A percentile compares a stretch with the other conserved stretches of the same genome.
Conservation (phyloP, 2,888 invertebrate species). For the Mythimna lalbum region DNA sequence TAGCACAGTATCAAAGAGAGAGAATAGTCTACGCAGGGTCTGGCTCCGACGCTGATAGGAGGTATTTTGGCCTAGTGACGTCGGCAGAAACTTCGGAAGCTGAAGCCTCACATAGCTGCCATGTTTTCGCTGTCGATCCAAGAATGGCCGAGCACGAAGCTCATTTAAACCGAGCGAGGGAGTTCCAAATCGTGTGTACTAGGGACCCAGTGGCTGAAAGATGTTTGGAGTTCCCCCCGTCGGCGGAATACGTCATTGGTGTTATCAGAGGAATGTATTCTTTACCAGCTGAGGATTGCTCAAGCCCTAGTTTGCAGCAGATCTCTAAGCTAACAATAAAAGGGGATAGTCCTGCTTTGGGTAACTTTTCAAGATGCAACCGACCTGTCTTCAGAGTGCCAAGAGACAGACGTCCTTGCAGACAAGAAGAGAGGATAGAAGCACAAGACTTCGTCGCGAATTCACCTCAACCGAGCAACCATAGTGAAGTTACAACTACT, state of each 20-base stretch:
- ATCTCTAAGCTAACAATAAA: constrained; percentile 86
- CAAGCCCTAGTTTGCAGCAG: constrained; percentile 82
- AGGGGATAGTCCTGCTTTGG: constrained; percentile 84
- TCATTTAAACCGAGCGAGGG: constrained; percentile 95
- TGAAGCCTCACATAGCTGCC: constrained; percentile 95
- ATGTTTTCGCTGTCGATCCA: constrained; percentile 98
- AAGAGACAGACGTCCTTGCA: constrained; percentile 79
- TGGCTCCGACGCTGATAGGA: constrained; percentile 96
- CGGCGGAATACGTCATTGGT: constrained; percentile 94
- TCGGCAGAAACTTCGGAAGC: constrained; percentile 92
- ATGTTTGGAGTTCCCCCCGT: constrained; percentile 97
- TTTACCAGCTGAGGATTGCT: constrained; percentile 86
- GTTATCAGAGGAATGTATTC: constrained; percentile 94
- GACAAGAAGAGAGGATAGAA: constrained; percentile 82
- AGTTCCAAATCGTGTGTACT: constrained; percentile 96
- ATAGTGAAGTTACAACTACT: constrained; percentile 95
- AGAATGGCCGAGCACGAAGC: constrained; percentile 95
- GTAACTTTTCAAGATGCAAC: constrained; percentile 82
- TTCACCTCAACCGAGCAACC: constrained; percentile 96
- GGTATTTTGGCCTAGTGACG: constrained; percentile 98
- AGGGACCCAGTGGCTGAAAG: constrained; percentile 94
- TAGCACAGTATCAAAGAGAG: constrained; percentile 97
- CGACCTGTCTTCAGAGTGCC: constrained; percentile 80
- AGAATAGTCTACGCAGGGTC: constrained; percentile 97
- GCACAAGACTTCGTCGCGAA: constrained; percentile 91